Percentiles rank a stretch among this genome's conserved stretches.
These are phyloP conservation scores for Parapristionchus giblindavisi DNA, from an alignment of 2,888 invertebrate species.

Conservation along the genomic window DNA sequence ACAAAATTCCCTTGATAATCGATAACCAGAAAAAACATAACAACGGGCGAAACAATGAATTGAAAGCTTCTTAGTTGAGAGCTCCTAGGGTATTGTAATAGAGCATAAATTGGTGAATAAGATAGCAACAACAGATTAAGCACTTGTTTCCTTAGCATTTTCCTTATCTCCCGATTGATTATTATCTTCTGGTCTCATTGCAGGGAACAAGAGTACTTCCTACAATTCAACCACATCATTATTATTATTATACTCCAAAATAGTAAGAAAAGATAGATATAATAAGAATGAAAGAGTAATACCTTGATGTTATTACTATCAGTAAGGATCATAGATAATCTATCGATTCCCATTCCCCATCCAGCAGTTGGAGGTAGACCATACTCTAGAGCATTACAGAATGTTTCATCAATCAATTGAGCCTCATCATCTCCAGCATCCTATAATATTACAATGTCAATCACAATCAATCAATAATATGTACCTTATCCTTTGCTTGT, in stretches of 20 bases:
- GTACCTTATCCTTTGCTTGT: conserved; percentile 80
- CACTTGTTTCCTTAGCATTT: conserved; percentile 2
- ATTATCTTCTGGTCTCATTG: conserved; percentile 89
- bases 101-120: too few species aligned
- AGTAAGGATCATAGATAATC: conserved; percentile 96
- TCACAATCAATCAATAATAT: too few species aligned
- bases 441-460: too few species aligned
- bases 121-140: conserved; percentile 7
- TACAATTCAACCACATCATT: conserved; percentile 72
- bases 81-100: neutral
- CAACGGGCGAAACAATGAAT: conserved; percentile 6
- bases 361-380: conserved; percentile 98
- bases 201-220: conserved; percentile 98
- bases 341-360: conserved; percentile 97
- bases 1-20: too few species aligned
- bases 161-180: conserved; percentile 25
- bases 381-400: conserved; percentile 95
- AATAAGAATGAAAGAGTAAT: too few species aligned
- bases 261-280: too few species aligned
- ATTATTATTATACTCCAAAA: conserved; percentile 2
- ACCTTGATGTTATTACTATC: conserved; percentile 98
- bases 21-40: neutral
- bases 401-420: conserved; percentile 94
- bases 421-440: conserved; percentile 99
- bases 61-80: conserved; percentile 35